Conservation (phyloP, 2,797 vertebrate species). For the Propithecus deckenii region DNA sequence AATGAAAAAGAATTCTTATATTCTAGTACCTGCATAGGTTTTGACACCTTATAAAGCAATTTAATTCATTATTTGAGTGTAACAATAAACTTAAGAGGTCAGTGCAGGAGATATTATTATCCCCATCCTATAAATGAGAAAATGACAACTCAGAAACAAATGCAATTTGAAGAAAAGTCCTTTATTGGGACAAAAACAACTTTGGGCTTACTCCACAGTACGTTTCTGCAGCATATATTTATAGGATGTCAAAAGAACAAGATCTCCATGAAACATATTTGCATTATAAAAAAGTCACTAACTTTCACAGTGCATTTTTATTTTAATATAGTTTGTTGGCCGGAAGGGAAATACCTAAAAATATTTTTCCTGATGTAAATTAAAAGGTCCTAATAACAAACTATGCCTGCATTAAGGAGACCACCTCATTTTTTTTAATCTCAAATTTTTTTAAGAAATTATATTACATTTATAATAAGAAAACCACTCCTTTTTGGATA, state of each 20-base stretch:
- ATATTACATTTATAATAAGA: not conserved
- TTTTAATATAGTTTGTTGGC: constrained; percentile 27
- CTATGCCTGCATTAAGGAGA: not conserved
- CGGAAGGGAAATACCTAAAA: not conserved
- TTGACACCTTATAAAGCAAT: constrained; percentile 4
- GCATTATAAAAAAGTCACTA: constrained; percentile 4
- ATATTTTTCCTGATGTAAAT: constrained; percentile 33
- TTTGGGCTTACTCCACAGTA: not conserved
- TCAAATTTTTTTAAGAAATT: not conserved
- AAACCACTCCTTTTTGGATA: not conserved
- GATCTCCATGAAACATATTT: constrained; percentile 33
- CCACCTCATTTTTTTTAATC: not conserved
- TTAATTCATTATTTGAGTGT: constrained; percentile 5
- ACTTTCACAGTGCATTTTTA: constrained; percentile 34
- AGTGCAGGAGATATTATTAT: not conserved
- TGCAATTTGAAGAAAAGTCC: constrained; percentile 11
- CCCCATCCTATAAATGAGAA: not conserved
- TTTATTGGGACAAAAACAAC: not conserved
- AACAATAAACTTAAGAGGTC: constrained; percentile 27
- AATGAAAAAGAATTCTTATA: not conserved
- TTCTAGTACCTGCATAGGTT: not conserved
- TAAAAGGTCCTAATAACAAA: constrained; percentile 35
- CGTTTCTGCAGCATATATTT: not conserved
- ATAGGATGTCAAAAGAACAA: not conserved
- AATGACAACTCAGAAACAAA: constrained; percentile 18